Evolutionary conservation across 2,113 vertebrate species (phyloP), one percentile per base, ranked within the genome.

Genomic region (Tonatia bakeri): DNA sequence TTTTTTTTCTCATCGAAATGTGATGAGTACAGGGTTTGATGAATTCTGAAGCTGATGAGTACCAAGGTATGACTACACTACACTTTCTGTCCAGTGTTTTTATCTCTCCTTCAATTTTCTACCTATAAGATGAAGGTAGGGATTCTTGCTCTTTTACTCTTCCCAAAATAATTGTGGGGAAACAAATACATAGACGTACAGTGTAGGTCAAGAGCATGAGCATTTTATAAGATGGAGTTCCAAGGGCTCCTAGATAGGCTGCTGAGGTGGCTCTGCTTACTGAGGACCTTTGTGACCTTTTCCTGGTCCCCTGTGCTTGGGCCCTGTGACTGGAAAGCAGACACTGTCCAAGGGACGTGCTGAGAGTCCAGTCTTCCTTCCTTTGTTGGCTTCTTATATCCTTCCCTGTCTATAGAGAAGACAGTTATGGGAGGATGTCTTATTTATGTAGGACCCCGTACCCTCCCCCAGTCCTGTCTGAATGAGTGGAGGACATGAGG

Each of bases 101-200:
- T 70, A n/a, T 92, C 31, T 85, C 19, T 91, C 31, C 45, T 83
- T 85, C 36, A 77, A 3, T 90, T 94, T 95, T 16, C 36, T 92
- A 38, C n/a, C 80, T 87, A 73, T 85, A 94, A 90, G 90, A 79
- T 85, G 19, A 50, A 95, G 91, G 28, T 80, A 59, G 80, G 24
- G 94, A 96, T 95, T 94, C 24, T 76, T 95, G 43, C 26, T 40
- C 12, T 95, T 96, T 95, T 20, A 69, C 36, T 89, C 88, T 92
- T 87, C 36, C 61, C 33, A 80, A 75, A 86, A n/a, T 56, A 91
- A 73, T 69, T 52, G 43, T 52, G 43, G 40, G 76, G 77, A 96
- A 84, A 92, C 75, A 88, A 87, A 64, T 83, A 33, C 64, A 14
- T 69, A 45, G 47, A 43, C 1, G 31, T 56, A 33, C 1, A 15